Percentiles rank a stretch among this genome's conserved stretches.
These are phyloP conservation scores for Ginglymostoma cirratum DNA, from an alignment of 2,113 vertebrate genomes.

Conservation along the genomic window DNA sequence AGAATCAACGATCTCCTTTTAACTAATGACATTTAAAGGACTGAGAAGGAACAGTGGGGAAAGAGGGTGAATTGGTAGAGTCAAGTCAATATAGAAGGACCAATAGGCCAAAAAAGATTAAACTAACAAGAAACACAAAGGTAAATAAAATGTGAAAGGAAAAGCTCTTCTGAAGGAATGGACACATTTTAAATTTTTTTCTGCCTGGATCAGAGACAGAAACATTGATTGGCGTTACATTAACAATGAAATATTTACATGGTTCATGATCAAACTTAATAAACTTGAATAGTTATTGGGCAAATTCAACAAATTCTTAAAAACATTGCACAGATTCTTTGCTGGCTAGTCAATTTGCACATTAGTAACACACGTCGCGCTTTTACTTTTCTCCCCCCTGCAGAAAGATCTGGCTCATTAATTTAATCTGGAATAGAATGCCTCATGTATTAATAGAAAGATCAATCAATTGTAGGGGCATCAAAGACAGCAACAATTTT, in stretches of 20 bases:
- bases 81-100: too few relatives aligned
- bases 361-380: neutral
- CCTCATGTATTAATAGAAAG: too few relatives aligned
- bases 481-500: neutral
- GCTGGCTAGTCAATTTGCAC: neutral
- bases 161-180: neutral
- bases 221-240: neutral
- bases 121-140: too few relatives aligned
- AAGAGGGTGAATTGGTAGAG: too few relatives aligned
- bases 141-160: neutral
- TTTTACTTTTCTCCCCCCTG: too few relatives aligned
- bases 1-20: too few relatives aligned
- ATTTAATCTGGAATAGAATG: too few relatives aligned
- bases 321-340: neutral
- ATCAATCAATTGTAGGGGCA: too few relatives aligned
- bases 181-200: neutral
- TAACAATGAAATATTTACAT: neutral
- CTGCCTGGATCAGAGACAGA: neutral
- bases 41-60: too few relatives aligned
- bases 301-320: neutral
- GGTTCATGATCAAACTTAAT: neutral
- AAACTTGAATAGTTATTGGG: neutral
- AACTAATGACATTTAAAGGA: too few relatives aligned
- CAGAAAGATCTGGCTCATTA: too few relatives aligned
- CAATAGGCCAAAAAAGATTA: too few relatives aligned